Base-by-base conservation (phyloP, 2,113 vertebrate genomes). In the Aviceda subcristata region DNA sequence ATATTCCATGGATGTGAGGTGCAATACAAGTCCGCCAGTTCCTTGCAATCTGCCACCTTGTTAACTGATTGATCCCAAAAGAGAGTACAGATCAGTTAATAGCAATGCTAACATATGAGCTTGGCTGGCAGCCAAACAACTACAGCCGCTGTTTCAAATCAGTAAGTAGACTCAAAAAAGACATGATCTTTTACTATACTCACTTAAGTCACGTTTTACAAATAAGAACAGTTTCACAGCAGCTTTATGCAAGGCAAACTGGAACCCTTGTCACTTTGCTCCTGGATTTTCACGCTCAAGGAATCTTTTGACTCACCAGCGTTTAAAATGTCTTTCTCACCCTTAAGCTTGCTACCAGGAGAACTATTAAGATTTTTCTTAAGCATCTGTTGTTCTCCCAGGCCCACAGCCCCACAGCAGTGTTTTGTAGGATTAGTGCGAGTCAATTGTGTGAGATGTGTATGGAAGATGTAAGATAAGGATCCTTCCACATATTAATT, bases 21-120 rank as follows among this genome's bases (percentile, higher is more conserved):
- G 26, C 7, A 6, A 29, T 87, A 14, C 53, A 90, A 86, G 11
- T 56, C 64, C 9, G 5, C 67, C 68, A 24, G 71, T 77, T 90
- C 74, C 67, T 73, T 90, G 94, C 86, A 90, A 81, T 83, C 78
- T 96, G 68, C 82, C 87, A 67, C 93, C 67, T 90, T 79, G 50
- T 90, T 95, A 96, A 69, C 45, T 79, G 82, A 48, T 77, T 71
- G 87, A 97, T 96, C 79, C 86, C 86, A 56, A 88, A 95, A 86
- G 93, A 92, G 88, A 87, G 86, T 86, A 66, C 62, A 43, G 82
- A 34, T 59, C 76, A 48, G 51, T 60, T 92, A 92, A 51, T 76
- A 64, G 76, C 43, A 36, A 4, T 71, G 75, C 50, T 86, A 88
- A 90, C 53, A 72, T 81, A 88, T 0, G 1, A 88, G 69, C 62